Base-by-base conservation (phyloP, 2,888 invertebrate genomes). In the Drosophila neonasuta region DNA sequence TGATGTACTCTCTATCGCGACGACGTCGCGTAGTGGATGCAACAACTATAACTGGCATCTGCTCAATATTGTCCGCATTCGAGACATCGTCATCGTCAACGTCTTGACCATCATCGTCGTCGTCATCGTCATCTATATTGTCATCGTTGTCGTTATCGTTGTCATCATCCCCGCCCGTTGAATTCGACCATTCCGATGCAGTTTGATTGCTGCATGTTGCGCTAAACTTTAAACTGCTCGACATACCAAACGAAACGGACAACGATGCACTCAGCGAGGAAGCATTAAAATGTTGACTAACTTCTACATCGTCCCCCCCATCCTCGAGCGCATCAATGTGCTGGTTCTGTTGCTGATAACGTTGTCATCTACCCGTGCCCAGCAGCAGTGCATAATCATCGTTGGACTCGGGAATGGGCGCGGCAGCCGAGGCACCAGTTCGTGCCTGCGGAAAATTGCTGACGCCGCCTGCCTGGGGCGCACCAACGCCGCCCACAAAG, bases 321-420 rank as follows among this genome's bases (percentile, higher is more conserved):
- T 81, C 73, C 36, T 81, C 84, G 46, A 79, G 52, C 36, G 34
- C 71, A 62, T 86, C 77, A 57, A 69, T 50, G 30, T 74, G 77
- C 50, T 77, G 62, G 45, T 78, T 57, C n/a, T 74, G 77, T 7
- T 75, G 76, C 63, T 82, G 74, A 59, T 88, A 80, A 69, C 85
- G 89, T 70, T 89, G 89, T 89, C 89, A 89, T 89, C 89, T 89
- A 65, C 89, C 88, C 64, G 83, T 74, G 52, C 89, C 85, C 61
- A 89, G 61, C 54, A 88, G 71, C 50, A 86, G 79, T 48, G 86
- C 85, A 71, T 89, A 88, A 61, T 89, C 89, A 73, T 89, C 89
- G 52, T 79, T 79, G 6, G 89, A 87, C 66, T 89, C 89, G 67
- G 88, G 89, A 64, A 88, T 89, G 42, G 88, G 86, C 1, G 79